Conservation (phyloP, 2,113 vertebrate species). For the Oophaga pumilio region DNA sequence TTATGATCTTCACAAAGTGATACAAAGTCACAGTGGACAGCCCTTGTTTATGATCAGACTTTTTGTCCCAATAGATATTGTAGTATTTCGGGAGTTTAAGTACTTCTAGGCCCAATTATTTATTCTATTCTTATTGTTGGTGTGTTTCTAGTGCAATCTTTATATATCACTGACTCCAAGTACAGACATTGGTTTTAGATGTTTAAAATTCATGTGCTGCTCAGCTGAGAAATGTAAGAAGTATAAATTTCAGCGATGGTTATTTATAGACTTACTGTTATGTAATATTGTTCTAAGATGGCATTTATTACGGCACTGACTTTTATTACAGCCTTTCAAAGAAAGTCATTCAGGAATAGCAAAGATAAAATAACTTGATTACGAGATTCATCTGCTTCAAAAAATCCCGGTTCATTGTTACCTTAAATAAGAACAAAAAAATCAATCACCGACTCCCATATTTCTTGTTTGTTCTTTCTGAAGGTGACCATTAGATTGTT, state of each 20-base stretch:
- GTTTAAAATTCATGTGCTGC: conserved; percentile 57
- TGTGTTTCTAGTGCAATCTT: conserved; percentile 32
- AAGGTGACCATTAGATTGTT: conserved; percentile 51
- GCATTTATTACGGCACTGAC: conserved; percentile 53
- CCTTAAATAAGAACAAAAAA: conserved; percentile 50
- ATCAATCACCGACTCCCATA: conserved; percentile 41
- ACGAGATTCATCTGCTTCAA: conserved; percentile 47
- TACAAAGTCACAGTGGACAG: conserved; percentile 31
- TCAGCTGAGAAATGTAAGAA: conserved; percentile 43
- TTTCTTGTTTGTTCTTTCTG: conserved; percentile 40
- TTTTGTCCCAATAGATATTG: background rate
- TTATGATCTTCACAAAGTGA: conserved; percentile 38
- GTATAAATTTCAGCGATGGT: conserved; percentile 48
- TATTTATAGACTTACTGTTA: conserved; percentile 53
- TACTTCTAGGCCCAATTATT: conserved; percentile 17
- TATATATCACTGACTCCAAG: conserved; percentile 49
- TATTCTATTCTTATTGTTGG: conserved; percentile 32
- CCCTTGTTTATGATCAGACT: conserved; percentile 18
- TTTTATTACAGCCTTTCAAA: conserved; percentile 49
- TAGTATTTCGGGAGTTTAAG: conserved; percentile 6
- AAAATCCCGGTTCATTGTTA: background rate
- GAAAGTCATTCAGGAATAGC: conserved; percentile 51
- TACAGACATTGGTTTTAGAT: conserved; percentile 34
- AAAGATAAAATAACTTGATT: conserved; percentile 59
- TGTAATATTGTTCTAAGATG: conserved; percentile 57